Evolutionary conservation across 2,797 vertebrate species (phyloP).

Genomic region (Falco novaeseelandiae): DNA sequence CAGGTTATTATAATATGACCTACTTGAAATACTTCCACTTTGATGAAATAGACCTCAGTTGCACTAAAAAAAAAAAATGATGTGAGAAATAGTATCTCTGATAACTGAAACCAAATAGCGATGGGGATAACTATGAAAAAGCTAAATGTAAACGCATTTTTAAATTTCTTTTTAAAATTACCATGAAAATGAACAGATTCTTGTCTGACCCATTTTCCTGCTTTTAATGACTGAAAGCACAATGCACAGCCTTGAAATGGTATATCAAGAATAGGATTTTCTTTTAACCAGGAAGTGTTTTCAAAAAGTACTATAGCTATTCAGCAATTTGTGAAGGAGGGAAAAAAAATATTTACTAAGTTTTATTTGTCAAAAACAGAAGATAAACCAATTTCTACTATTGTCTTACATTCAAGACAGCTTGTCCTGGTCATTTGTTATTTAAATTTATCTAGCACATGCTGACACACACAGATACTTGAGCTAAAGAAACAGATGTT

Average conservation of each 20-base stretch:
- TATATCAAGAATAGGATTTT: background rate
- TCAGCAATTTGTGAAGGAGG: background rate
- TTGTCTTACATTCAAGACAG: background rate
- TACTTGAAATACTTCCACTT: background rate
- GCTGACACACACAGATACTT: background rate
- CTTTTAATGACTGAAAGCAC: background rate
- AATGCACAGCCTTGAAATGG: background rate
- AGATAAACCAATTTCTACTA: background rate
- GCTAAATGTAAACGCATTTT: background rate
- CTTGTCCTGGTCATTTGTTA: background rate
- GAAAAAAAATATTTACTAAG: background rate
- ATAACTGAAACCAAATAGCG: background rate
- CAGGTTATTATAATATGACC: background rate
- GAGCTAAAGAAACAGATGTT: background rate
- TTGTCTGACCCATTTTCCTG: background rate
- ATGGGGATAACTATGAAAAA: background rate
- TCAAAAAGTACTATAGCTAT: background rate
- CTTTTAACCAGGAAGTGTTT: background rate
- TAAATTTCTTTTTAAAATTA: background rate
- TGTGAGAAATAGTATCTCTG: background rate
- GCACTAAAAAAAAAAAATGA: background rate
- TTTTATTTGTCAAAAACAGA: background rate
- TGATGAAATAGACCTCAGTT: background rate
- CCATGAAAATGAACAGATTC: background rate
- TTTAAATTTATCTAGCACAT: background rate